Evolutionary conservation across 2,797 vertebrate species (phyloP), one percentile per base, ranked within the genome.

Genomic region (Paedocypris micromegethes): DNA sequence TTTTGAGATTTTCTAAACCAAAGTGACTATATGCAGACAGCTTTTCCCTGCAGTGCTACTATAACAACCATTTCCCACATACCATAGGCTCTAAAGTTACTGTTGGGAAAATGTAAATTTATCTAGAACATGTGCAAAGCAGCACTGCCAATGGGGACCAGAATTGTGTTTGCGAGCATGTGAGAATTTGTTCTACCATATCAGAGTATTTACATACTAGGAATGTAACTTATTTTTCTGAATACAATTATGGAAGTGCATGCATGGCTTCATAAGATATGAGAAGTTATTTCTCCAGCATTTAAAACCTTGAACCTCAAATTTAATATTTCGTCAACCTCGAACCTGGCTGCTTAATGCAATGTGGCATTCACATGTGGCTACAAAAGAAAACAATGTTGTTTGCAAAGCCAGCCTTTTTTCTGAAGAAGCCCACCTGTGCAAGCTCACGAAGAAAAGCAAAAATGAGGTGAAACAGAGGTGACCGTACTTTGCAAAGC

Each of bases 41-140:
- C 85, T 87, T 82, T 73, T 83, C 85, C 83, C 85, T 82, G 76
- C 77, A 84, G 81, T 77, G 79, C 73, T 81, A 82, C 83, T 90
- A 85, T 88, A 87, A 87, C 90, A 88, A 87, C 88, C 85, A 86
- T 85, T 84, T 87, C 78, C 86, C 80, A 87, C 86, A 89, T 86
- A 88, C 86, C 72, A 84, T 83, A 88, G 84, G 84, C 81, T 91
- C 92, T 86, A 86, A 88, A 91, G 88, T 88, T 87, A 83, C 82
- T 88, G 87, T 83, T 81, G 85, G 85, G 86, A 84, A 81, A 89
- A 86, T 85, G 84, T 85, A 87, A 86, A 79, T 85, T 86, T 83
- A 87, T 86, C 84, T 80, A 77, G 82, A 88, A 85, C 76, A 87
- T 81, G 78, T 74, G 82, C 72, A 73, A 78, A 77, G 72, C 69